Conservation (phyloP, 2,113 vertebrate genomes). For the Hystrix cristata region DNA sequence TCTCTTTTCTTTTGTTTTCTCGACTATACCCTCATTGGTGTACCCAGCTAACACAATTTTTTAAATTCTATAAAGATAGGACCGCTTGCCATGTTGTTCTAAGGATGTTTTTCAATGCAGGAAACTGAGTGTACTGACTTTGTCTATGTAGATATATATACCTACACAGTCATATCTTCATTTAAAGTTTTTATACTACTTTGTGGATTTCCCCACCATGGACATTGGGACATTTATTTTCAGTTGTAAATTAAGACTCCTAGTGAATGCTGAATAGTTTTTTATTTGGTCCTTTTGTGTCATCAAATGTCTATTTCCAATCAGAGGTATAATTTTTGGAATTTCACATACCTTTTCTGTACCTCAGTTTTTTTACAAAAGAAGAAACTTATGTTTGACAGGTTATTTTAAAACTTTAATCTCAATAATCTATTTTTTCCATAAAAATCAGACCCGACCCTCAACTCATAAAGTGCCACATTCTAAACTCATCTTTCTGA, state of each 20-base stretch:
- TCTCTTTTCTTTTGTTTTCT: not conserved
- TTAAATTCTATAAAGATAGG: slow-evolving; percentile 23
- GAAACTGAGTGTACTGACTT: slow-evolving; percentile 1
- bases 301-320: not conserved
- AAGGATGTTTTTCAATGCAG: not conserved
- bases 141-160: not conserved
- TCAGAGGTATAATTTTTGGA: not conserved
- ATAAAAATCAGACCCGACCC: not conserved
- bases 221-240: not conserved
- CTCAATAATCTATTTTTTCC: not conserved
- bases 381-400: not conserved
- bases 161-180: not conserved
- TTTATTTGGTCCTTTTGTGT: slow-evolving; percentile 4
- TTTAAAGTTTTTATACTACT: slow-evolving; percentile 2
- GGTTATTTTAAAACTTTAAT: slow-evolving; percentile 24
- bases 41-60: slow-evolving; percentile 14
- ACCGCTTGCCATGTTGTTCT: not conserved
- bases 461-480: not conserved
- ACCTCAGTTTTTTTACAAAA: slow-evolving; percentile 31
- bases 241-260: not conserved
- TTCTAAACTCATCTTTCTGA: not conserved
- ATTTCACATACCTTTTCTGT: not conserved
- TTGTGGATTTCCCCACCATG: not conserved
- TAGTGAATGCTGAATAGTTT: not conserved
- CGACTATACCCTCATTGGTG: not conserved